These are phyloP conservation scores for Oligia fasciuncula DNA, from an alignment of 2,888 invertebrate species.

Conservation along the genomic window DNA sequence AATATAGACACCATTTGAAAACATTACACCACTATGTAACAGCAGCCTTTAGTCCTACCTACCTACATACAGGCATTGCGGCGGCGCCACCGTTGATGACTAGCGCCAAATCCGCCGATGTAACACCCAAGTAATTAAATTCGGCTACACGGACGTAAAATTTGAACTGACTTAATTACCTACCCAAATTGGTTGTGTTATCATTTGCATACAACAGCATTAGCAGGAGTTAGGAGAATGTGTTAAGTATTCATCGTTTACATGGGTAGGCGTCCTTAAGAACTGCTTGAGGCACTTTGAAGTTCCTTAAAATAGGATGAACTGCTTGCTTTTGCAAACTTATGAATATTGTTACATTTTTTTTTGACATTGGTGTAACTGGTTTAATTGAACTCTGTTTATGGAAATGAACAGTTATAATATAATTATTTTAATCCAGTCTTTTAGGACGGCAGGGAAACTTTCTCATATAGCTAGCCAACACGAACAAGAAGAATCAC, in stretches of 20 bases:
- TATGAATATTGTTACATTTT: no score
- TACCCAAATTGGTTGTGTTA: constrained; percentile 66
- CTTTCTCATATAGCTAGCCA: neutral
- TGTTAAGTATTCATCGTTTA: constrained; percentile 53
- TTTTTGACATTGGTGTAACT: neutral
- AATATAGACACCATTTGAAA: neutral
- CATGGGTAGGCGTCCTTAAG: constrained; percentile 20
- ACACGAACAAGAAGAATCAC: neutral
- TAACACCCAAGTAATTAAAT: constrained; percentile 67
- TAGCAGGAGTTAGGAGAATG: constrained; percentile 52
- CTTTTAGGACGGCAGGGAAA: neutral
- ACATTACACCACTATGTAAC: constrained; percentile 20
- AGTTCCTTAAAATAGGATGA: constrained; percentile 8
- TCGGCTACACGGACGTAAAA: constrained; percentile 64
- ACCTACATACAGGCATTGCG: constrained; percentile 8
- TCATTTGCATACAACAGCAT: constrained; percentile 66
- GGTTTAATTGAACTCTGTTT: neutral
- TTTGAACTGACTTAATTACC: constrained; percentile 67
- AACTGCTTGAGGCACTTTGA: neutral
- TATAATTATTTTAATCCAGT: neutral
- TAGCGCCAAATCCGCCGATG: constrained; percentile 61
- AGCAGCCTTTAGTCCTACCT: neutral
- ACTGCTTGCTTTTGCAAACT: neutral
- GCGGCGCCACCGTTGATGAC: constrained; percentile 53
- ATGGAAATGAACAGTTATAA: neutral